phyloP scores from a whole-genome alignment of 2,888 invertebrate genomes.

The Nephrotoma appendiculata region DNA sequence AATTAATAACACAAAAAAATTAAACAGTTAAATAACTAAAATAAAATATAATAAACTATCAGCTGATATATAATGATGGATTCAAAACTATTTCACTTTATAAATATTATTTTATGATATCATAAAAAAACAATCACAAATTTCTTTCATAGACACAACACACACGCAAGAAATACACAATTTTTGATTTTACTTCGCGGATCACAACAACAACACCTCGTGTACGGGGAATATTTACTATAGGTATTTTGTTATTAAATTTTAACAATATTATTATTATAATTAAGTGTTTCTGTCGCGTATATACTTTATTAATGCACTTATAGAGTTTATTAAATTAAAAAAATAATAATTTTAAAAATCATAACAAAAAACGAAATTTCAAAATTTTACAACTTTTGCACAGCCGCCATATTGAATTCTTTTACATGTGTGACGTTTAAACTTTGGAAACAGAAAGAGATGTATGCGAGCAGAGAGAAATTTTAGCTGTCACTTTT shows the following conservation, averaged over 20 bases:
- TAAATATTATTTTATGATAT: neutral
- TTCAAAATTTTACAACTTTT: neutral
- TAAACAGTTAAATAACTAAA: neutral
- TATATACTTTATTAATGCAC: neutral
- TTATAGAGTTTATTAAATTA: neutral
- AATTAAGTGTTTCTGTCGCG: neutral
- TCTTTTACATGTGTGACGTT: conserved; percentile 4
- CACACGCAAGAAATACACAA: neutral
- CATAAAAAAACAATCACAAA: neutral
- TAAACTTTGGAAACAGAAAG: neutral
- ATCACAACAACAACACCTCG: conserved; percentile 1
- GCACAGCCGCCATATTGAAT: conserved; percentile 6
- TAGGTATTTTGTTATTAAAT: neutral
- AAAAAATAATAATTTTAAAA: neutral
- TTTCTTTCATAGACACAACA: neutral
- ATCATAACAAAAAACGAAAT: neutral
- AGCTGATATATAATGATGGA: neutral
- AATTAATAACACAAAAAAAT: neutral
- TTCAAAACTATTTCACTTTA: neutral
- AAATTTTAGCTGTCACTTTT: neutral
- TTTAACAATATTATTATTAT: neutral
- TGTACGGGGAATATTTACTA: neutral
- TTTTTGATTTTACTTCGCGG: neutral
- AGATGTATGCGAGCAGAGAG: neutral
- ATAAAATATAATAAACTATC: neutral